Evolutionary conservation across 2,888 invertebrate genomes (phyloP).

Genomic region (Lomographa bimaculata): DNA sequence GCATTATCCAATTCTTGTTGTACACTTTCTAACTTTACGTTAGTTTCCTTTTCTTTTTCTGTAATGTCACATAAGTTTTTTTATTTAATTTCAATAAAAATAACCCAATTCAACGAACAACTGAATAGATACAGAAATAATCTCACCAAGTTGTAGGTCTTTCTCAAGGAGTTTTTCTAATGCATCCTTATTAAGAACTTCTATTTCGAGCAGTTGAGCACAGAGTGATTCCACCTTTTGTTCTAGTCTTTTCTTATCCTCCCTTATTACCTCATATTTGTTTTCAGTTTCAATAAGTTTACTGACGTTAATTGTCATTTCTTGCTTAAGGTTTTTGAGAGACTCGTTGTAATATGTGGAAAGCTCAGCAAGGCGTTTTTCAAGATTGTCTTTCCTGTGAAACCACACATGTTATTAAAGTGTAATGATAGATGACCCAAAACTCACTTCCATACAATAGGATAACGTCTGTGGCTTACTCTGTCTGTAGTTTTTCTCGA

Average conservation of each 20-base stretch:
- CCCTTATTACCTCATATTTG: constrained; percentile 50
- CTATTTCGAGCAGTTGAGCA: constrained; percentile 51
- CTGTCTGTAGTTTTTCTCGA: constrained; percentile 62
- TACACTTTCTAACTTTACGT: constrained; percentile 44
- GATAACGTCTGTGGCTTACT: too few species aligned
- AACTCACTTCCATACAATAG: too few species aligned
- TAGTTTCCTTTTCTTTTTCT: constrained; percentile 35
- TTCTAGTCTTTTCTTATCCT: constrained; percentile 51
- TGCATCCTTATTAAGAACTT: constrained; percentile 46
- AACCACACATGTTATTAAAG: constrained; percentile 1
- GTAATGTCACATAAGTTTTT: too few species aligned
- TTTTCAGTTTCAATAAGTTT: constrained; percentile 60
- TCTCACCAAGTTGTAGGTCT: constrained; percentile 9
- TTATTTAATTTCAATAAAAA: too few species aligned
- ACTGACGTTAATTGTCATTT: constrained; percentile 48
- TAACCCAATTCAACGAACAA: too few species aligned
- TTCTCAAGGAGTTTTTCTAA: constrained; percentile 9
- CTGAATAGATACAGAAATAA: too few species aligned
- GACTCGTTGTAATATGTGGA: constrained; percentile 60
- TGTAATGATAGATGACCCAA: too few species aligned
- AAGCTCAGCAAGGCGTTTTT: constrained; percentile 55
- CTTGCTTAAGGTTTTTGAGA: constrained; percentile 50
- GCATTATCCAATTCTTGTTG: constrained; percentile 48
- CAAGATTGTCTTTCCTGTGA: constrained; percentile 66
- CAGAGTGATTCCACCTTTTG: constrained; percentile 48